phyloP scores from a whole-genome alignment of 2,888 invertebrate species.

The Lypha dubia region DNA sequence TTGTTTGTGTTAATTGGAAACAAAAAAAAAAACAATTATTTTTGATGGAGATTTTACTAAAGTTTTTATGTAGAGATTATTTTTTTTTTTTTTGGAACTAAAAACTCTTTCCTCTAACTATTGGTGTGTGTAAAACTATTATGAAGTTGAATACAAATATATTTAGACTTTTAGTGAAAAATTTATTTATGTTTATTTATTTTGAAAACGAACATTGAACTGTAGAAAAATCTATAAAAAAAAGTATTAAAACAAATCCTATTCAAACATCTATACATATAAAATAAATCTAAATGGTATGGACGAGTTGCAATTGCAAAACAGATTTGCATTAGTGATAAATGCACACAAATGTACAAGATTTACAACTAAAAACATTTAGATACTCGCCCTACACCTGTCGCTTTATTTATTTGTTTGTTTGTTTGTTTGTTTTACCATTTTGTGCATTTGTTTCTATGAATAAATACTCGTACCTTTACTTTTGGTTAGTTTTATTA shows the following conservation, averaged over 20 bases:
- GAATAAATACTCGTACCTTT: slow-evolving; percentile 46
- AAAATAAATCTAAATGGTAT: slow-evolving; percentile 24
- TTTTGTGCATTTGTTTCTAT: slow-evolving; percentile 25
- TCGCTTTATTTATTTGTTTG: slow-evolving; percentile 5
- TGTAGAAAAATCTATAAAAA: slow-evolving; percentile 43
- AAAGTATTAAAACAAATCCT: slow-evolving; percentile 3
- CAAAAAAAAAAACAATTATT: background rate
- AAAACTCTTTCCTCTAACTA: slow-evolving; percentile 38
- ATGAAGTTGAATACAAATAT: slow-evolving; percentile 34
- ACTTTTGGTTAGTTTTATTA: slow-evolving; percentile 58
- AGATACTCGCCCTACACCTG: slow-evolving; percentile 34
- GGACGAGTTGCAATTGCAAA: slow-evolving; percentile 22
- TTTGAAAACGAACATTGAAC: slow-evolving; percentile 56
- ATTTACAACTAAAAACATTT: slow-evolving; percentile 33
- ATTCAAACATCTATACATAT: slow-evolving; percentile 12
- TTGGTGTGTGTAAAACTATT: background rate
- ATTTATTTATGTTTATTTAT: slow-evolving; percentile 44
- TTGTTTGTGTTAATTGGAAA: slow-evolving; percentile 15
- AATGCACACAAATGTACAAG: slow-evolving; percentile 45
- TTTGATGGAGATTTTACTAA: slow-evolving; percentile 32
- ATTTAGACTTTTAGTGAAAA: slow-evolving; percentile 46
- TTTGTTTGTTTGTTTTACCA: background rate
- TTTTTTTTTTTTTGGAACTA: slow-evolving; percentile 57
- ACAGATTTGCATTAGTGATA: slow-evolving; percentile 61
- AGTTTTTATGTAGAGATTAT: slow-evolving; percentile 4